phyloP scores from a whole-genome alignment of 64 coral and sea anemone species.

The Cladopsammia gracilis region DNA sequence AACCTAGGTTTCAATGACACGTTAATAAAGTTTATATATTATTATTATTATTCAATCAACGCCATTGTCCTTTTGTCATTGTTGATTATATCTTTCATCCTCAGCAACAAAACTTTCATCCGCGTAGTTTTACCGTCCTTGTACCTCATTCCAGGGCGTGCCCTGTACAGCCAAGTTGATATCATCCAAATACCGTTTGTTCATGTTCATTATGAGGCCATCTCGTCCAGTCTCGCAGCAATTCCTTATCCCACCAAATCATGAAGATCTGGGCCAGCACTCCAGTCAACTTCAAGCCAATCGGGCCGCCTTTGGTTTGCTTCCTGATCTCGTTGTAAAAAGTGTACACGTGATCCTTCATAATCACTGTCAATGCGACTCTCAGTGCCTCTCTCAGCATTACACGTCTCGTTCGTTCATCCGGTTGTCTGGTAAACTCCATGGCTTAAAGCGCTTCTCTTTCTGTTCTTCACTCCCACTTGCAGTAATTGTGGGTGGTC shows the following conservation, averaged over 20 bases:
- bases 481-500: conserved; percentile 14
- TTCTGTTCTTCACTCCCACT: neutral
- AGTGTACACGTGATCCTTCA: conserved; percentile 77
- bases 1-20: conserved; percentile 40
- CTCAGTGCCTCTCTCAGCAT: conserved; percentile 30
- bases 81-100: neutral
- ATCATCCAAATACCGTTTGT: conserved; percentile 17
- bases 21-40: conserved; percentile 40
- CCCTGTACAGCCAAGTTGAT: neutral
- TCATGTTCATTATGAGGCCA: conserved; percentile 5
- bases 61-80: conserved; percentile 37
- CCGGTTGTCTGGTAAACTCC: neutral
- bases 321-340: conserved; percentile 45
- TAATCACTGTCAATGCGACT: no score
- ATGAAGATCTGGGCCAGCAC: no score
- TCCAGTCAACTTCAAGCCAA: neutral
- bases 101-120: conserved; percentile 1
- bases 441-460: neutral
- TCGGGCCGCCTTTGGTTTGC: neutral
- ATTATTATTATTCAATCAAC: conserved; percentile 14
- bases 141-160: neutral
- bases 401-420: neutral
- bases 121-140: neutral
- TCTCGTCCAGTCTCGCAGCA: neutral
- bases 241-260: conserved; percentile 38